A percentile compares a stretch with the other conserved stretches of the same genome.
Evolutionary conservation across 2,113 vertebrate genomes (phyloP).

Genomic region (Ivindomyrus marchei): DNA sequence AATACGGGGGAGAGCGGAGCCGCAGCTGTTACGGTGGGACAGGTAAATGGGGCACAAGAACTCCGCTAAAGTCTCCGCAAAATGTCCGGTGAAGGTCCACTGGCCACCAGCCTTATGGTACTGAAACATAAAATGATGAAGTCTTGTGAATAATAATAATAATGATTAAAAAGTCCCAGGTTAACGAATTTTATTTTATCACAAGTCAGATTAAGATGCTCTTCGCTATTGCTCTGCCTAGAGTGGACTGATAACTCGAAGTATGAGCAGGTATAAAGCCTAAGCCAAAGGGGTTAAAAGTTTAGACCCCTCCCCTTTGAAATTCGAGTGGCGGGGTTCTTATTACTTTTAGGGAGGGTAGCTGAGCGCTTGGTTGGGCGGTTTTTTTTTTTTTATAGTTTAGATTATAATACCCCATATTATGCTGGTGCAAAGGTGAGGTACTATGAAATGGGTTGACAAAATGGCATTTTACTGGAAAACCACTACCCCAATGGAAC

Average conservation of each 20-base stretch:
- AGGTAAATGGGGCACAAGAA: conserved; percentile 41
- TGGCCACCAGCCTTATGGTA: neutral
- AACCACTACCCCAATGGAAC: neutral
- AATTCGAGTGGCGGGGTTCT: conserved; percentile 34
- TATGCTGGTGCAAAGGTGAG: neutral
- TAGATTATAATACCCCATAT: neutral
- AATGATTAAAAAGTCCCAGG: neutral
- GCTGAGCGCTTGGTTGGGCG: neutral
- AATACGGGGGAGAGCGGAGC: conserved; percentile 40
- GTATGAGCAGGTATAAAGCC: conserved; percentile 44
- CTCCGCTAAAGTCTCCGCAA: neutral
- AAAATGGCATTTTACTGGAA: neutral
- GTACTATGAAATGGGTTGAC: neutral
- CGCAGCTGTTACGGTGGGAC: conserved; percentile 40
- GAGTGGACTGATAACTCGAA: conserved; percentile 37
- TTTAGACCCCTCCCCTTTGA: conserved; percentile 45
- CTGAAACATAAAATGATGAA: conserved; percentile 20
- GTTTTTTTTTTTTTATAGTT: neutral
- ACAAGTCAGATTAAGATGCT: neutral
- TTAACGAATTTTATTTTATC: neutral
- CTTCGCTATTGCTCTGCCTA: conserved; percentile 20
- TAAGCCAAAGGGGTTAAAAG: conserved; percentile 31
- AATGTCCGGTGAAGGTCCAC: neutral
- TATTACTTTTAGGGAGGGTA: conserved; percentile 6
- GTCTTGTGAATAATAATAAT: conserved; percentile 22